phyloP scores from a whole-genome alignment of 2,113 vertebrate species.

The Nanorana parkeri region DNA sequence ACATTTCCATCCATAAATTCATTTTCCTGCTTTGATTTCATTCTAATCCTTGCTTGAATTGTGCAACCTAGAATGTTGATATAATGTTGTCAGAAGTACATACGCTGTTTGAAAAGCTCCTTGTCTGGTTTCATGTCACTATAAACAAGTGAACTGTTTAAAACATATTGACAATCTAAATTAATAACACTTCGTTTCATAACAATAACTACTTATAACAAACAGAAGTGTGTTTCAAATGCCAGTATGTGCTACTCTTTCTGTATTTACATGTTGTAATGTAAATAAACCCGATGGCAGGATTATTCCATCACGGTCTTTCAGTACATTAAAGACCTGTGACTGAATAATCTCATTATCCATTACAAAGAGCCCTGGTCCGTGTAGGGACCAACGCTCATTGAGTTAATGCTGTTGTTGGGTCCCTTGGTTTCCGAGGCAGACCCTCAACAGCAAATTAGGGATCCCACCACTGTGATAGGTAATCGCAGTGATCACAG shows the following conservation, averaged over 20 bases:
- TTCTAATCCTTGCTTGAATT: not conserved
- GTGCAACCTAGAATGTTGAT: slow-evolving; percentile 8
- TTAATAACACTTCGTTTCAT: slow-evolving; percentile 19
- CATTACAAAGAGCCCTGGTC: no score
- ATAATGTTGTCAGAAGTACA: slow-evolving; percentile 10
- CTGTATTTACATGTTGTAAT: not conserved
- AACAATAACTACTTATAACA: not conserved
- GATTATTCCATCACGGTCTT: no score
- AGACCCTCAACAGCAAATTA: no score
- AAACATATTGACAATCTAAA: slow-evolving; percentile 15
- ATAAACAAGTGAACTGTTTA: slow-evolving; percentile 38
- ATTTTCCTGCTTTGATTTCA: not conserved
- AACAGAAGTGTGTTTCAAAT: not conserved
- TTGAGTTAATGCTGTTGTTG: no score
- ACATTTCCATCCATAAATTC: not conserved
- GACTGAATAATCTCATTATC: no score
- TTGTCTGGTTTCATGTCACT: slow-evolving; percentile 12
- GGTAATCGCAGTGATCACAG: no score
- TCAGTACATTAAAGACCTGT: no score
- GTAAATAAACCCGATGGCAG: no score
- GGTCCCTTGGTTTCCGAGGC: no score
- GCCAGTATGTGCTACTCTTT: not conserved
- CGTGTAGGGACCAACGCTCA: no score
- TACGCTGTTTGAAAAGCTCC: not conserved
- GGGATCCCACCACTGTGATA: no score